Evolutionary conservation across 2,797 vertebrate genomes (phyloP), one percentile per base, ranked within the genome.

Genomic region (Sorex maritimensis): DNA sequence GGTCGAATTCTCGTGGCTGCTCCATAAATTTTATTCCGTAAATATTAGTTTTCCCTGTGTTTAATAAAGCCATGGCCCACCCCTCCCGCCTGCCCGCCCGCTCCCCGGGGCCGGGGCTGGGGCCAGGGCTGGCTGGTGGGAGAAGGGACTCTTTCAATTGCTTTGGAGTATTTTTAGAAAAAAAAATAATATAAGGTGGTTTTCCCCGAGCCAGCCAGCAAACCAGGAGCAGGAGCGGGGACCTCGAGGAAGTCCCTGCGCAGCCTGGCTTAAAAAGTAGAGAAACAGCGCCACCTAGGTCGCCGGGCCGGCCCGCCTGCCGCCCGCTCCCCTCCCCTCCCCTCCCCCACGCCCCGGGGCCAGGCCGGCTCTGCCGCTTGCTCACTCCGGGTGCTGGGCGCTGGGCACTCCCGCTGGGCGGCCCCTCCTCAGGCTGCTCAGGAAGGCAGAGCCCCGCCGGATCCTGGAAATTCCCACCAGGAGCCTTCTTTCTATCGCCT

Each of bases 151-250:
- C 98, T 98, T 98, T 98, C 98, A 98, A 98, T 98, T 97, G 98
- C 98, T 98, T 98, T 97, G 98, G 98, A 98, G 98, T 98, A 98
- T 98, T 98, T 98, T 98, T 98, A 98, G 97, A 98, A 98, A 98
- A 98, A 98, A 97, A 98, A 98, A 98, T 97, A 97, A 98, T 97
- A 98, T 96, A 96, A 96, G 97, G 97, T 96, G 97, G 97, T 97
- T 97, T 65, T 97, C 96, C 95, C 90, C 1, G 93, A 96, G 96
- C 94, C 86, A 95, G 96, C 95, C 96, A 98, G 94, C 97, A 97
- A 96, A 96, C 88, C 97, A 96, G 95, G 91, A 97, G 97, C 41
- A 83, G 96, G 91, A 97, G 97, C 41, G 81, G 96, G 72, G 95
- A 96, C 95, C 97, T 97, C 97, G 85, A 98, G 98, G 98, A 98